Evolutionary conservation across 1,140 invertebrate genomes (phyloP), one percentile per base, ranked within the genome.

Genomic region (Drosophila tsacasi): DNA sequence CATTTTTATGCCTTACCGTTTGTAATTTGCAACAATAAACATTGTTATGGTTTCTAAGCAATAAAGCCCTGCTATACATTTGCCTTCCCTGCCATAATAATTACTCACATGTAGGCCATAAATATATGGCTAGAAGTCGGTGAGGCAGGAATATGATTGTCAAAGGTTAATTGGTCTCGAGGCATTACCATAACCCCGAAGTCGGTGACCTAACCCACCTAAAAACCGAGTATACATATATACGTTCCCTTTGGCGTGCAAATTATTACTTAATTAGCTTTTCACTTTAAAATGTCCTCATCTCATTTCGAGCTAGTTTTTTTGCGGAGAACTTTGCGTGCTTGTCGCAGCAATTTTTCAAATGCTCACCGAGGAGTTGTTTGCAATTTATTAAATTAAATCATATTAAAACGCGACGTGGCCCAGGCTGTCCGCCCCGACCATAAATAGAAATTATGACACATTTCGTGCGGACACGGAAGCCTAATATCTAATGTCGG

Each of bases 401-500:
- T 90, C 85, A 90, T 85, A 81, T 76, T 76, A 85, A 73, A 73
- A 81, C 67, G 83, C 59, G 64, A 90, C 81, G 79, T 81, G 83
- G 64, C 78, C 65, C 54, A 63, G 30, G 54, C 35, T 35, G 64
- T 35, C 30, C 63, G 50, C 50, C 21, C 61, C 64, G 49, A 84
- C 85, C 85, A 84, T 90, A 85, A 90, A 90, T 90, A 85, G 79
- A 82, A 90, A 90, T 90, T 90, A 90, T 90, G 85, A 90, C 85
- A 90, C 79, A 90, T 90, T 84, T 69, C 81, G 67, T 85, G 85
- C 66, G 81, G 81, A 90, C 86, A 90, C 81, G 85, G 64, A 89
- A 84, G 81, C 69, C 58, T 32, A 71, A 71, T 66, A 62, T 69
- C 72, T 69, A 81, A 81, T 78, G 69, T 68, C 79, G 76, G 83